Evolutionary conservation across 2,888 invertebrate species (phyloP).

Genomic region (Melanargia galathea): DNA sequence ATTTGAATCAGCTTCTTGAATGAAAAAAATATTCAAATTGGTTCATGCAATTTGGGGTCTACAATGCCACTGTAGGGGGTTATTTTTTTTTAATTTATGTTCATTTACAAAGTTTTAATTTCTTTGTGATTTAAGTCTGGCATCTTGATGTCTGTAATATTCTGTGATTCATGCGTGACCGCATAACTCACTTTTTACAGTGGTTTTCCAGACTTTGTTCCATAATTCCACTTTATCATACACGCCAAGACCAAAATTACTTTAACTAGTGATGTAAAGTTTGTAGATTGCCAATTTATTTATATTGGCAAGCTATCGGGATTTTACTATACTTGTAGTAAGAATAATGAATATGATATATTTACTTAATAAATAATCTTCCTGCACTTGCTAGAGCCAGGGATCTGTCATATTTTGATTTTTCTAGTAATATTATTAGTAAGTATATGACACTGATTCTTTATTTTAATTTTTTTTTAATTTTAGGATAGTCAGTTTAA

Average conservation of each 20-base stretch:
- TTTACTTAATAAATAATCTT: too few species aligned
- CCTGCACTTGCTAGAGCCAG: background rate
- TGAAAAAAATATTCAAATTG: conserved; percentile 1
- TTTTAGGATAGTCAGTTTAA: background rate
- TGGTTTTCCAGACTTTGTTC: background rate
- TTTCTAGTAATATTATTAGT: too few species aligned
- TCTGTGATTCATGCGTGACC: background rate
- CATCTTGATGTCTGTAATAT: background rate
- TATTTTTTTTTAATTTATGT: background rate
- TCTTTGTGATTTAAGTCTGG: background rate
- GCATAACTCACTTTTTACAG: background rate
- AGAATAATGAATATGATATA: too few species aligned
- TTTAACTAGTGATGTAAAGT: background rate
- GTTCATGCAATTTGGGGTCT: background rate
- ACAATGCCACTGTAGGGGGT: conserved; percentile 3
- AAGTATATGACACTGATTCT: too few species aligned
- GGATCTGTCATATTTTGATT: background rate
- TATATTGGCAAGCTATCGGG: background rate
- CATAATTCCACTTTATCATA: background rate
- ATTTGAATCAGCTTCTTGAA: background rate
- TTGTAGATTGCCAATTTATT: conserved; percentile 8
- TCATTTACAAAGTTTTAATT: background rate
- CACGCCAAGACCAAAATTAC: background rate
- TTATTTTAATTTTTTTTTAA: too few species aligned
- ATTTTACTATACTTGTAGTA: conserved; percentile 12